Conservation (phyloP, 1,140 invertebrate genomes). For the Wiebesia pumilae region DNA sequence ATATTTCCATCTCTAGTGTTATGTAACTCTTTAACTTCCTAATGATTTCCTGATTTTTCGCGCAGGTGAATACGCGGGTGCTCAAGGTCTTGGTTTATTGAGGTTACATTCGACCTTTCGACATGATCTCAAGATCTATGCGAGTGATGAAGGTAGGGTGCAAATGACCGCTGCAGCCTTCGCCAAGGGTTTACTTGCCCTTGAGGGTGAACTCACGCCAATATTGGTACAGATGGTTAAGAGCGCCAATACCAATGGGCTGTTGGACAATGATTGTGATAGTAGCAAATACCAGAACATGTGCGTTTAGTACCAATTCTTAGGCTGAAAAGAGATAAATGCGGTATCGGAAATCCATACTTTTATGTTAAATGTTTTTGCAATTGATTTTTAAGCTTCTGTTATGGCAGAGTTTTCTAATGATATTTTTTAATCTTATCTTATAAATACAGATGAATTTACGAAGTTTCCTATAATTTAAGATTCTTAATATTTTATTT, state of each 20-base stretch:
- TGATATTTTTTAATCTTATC: too few species aligned
- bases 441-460: too few species aligned
- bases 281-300: conserved; percentile 96
- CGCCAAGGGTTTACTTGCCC: conserved; percentile 96
- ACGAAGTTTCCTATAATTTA: too few species aligned
- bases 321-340: too few species aligned
- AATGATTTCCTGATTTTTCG: neutral
- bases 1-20: neutral
- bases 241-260: conserved; percentile 98
- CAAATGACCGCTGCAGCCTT: conserved; percentile 99
- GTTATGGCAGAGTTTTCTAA: too few species aligned
- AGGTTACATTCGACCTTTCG: conserved; percentile 98
- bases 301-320: conserved; percentile 76
- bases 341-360: too few species aligned
- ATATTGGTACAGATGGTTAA: conserved; percentile 99
- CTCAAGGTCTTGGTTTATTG: conserved; percentile 93
- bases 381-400: too few species aligned
- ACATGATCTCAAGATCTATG: conserved; percentile 99
- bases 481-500: too few species aligned
- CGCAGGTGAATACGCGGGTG: conserved; percentile 89
- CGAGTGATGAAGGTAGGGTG: conserved; percentile 98
- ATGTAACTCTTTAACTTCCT: neutral
- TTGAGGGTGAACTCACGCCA: conserved; percentile 98
- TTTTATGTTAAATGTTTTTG: too few species aligned
- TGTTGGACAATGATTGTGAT: conserved; percentile 98